Evolutionary conservation across 2,113 vertebrate species (phyloP).

Genomic region (Lynx canadensis): DNA sequence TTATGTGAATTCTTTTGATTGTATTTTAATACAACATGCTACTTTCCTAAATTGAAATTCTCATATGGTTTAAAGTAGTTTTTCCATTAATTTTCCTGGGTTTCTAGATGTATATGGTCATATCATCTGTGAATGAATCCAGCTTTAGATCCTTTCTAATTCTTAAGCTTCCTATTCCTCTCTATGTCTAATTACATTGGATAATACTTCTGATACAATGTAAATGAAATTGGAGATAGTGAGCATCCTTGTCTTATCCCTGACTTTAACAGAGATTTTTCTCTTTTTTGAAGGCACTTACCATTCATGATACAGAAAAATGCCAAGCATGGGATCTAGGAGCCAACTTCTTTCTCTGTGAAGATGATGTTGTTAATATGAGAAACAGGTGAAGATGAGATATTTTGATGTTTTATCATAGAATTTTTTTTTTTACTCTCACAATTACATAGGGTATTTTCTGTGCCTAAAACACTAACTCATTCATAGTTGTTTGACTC

Average conservation of each 20-base stretch:
- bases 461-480: not conserved
- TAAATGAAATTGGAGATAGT: conserved; percentile 5
- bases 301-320: conserved; percentile 93
- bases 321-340: conserved; percentile 94
- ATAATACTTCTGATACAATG: not conserved
- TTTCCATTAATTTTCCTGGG: not conserved
- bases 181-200: not conserved
- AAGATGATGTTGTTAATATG: conserved; percentile 92
- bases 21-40: not conserved
- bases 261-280: conserved; percentile 14
- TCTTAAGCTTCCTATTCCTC: not conserved
- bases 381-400: conserved; percentile 90
- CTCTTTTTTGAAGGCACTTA: conserved; percentile 89
- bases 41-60: conserved; percentile 13
- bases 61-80: not conserved
- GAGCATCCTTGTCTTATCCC: not conserved
- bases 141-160: not conserved
- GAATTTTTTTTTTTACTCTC: not conserved
- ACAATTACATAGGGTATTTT: conserved; percentile 3
- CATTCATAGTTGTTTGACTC: not conserved
- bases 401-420: conserved; percentile 48
- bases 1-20: not conserved
- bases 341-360: conserved; percentile 95
- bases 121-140: not conserved
- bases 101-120: not conserved